phyloP scores from a whole-genome alignment of 2,888 invertebrate species.

The Anarsia innoxiella region DNA sequence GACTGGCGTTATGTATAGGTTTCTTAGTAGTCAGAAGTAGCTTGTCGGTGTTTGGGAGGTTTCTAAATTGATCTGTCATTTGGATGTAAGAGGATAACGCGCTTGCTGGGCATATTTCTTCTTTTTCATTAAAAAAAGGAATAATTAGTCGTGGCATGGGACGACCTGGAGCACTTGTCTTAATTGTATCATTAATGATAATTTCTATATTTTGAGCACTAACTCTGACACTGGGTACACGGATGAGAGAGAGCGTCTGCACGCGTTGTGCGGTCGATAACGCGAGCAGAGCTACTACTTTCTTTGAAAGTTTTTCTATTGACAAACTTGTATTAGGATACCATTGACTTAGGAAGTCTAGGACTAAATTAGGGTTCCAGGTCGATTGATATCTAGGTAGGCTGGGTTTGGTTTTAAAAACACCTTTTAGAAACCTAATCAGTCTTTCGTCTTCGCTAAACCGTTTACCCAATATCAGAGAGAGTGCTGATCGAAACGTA shows the following conservation, averaged over 20 bases:
- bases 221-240: background rate
- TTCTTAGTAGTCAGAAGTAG: conserved; percentile 5
- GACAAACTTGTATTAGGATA: background rate
- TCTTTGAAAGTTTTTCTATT: background rate
- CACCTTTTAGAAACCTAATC: background rate
- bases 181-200: conserved; percentile 3
- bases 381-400: conserved; percentile 1
- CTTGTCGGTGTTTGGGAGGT: background rate
- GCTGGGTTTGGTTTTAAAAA: conserved; percentile 1
- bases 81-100: background rate
- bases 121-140: conserved; percentile 5
- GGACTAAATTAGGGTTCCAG: conserved; percentile 4
- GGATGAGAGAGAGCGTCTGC: conserved; percentile 3
- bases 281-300: conserved; percentile 7
- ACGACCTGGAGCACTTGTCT: conserved; percentile 4
- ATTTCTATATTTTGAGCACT: conserved; percentile 2
- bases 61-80: background rate
- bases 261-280: conserved; percentile 9
- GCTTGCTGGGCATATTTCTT: conserved; percentile 6
- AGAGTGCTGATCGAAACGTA: conserved; percentile 1
- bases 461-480: background rate
- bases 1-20: background rate
- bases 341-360: background rate
- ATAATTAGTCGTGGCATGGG: conserved; percentile 4
- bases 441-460: background rate